Percentiles rank a stretch among this genome's conserved stretches.
These are phyloP conservation scores for Micronisus gabar DNA, from an alignment of 2,113 vertebrate species.

Conservation along the genomic window DNA sequence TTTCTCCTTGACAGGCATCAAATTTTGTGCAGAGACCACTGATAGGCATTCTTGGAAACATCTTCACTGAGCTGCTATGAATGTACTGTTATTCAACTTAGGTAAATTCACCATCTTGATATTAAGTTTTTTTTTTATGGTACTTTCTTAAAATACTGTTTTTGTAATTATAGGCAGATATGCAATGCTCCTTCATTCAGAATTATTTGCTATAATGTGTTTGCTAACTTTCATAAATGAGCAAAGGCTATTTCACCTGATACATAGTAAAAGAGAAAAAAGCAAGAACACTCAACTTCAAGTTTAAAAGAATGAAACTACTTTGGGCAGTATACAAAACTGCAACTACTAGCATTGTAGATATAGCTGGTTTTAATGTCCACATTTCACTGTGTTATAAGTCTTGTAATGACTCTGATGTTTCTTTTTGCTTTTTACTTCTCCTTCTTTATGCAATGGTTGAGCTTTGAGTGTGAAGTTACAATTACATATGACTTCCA, in stretches of 20 bases:
- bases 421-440: background rate
- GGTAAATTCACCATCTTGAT: background rate
- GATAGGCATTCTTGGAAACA: too few relatives aligned
- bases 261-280: background rate
- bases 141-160: background rate
- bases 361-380: background rate
- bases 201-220: background rate
- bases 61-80: too few relatives aligned
- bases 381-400: background rate
- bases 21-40: too few relatives aligned
- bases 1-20: too few relatives aligned
- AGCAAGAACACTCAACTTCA: background rate
- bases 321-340: accelerated
- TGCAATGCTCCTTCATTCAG: background rate
- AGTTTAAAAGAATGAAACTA: background rate
- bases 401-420: background rate
- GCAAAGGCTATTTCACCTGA: background rate
- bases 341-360: background rate
- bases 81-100: too few relatives aligned
- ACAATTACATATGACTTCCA: background rate
- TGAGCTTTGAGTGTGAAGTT: background rate
- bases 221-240: background rate
- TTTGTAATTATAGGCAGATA: background rate
- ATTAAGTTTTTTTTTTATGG: background rate
- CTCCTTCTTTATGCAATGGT: background rate